Evolutionary conservation across 2,888 invertebrate genomes (phyloP).

Genomic region (Epirrita christyi): DNA sequence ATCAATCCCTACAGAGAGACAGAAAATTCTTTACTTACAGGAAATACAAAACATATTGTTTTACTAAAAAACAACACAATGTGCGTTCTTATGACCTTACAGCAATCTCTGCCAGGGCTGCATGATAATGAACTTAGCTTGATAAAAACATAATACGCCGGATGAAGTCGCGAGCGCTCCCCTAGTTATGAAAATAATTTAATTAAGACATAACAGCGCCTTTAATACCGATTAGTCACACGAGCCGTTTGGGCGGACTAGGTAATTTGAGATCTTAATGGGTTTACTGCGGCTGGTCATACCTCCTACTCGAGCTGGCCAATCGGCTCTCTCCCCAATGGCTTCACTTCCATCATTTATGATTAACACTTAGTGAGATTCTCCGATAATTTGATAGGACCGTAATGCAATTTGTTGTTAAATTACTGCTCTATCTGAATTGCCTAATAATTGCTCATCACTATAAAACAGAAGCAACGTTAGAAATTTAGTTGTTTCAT

Average conservation of each 20-base stretch:
- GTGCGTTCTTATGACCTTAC: too few species aligned
- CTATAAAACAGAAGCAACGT: constrained; percentile 50
- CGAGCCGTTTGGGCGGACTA: constrained; percentile 78
- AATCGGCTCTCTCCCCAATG: constrained; percentile 62
- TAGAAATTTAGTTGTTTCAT: constrained; percentile 42
- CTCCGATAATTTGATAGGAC: constrained; percentile 48
- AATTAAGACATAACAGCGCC: constrained; percentile 82
- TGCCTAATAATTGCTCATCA: constrained; percentile 43
- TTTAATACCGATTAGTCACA: constrained; percentile 83
- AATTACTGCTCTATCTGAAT: constrained; percentile 42
- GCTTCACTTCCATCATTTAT: constrained; percentile 68
- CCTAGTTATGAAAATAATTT: constrained; percentile 61
- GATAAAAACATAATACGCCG: background rate
- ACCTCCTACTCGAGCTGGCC: constrained; percentile 74
- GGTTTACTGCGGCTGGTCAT: constrained; percentile 72
- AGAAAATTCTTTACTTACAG: too few species aligned
- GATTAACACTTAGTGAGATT: constrained; percentile 70
- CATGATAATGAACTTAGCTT: too few species aligned
- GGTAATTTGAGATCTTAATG: constrained; percentile 80
- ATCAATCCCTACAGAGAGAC: too few species aligned
- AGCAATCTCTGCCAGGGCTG: too few species aligned
- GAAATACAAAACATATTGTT: too few species aligned
- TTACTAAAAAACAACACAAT: too few species aligned
- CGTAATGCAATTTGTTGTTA: constrained; percentile 42
- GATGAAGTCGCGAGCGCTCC: constrained; percentile 7